Evolutionary conservation across 2,888 invertebrate species (phyloP), one percentile per base, ranked within the genome.

Genomic region (Sminthurides aquaticus): DNA sequence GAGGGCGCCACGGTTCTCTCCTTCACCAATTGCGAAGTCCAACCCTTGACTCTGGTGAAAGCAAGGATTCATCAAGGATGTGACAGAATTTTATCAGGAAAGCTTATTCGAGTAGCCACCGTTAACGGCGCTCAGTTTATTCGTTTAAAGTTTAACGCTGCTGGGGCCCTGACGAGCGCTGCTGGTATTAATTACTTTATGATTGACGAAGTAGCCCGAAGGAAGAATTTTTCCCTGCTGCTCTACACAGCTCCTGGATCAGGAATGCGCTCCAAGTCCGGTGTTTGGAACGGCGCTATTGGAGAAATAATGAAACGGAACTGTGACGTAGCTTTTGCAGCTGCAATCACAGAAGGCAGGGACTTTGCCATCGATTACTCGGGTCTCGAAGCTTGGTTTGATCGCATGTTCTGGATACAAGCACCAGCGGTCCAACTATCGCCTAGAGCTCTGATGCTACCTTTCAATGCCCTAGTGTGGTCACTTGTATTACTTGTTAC

Each of bases 331-430:
- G 48, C 61, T 11, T 61, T 65, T 49, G 34, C 60, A 1, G 28
- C 57, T 25, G 55, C 60, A 15, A 61, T 61, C n/a, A 54, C 52
- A 18, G 29, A 52, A 5, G 26, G 27, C 22, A 43, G 65, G 3
- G 22, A 60, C 29, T n/a, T 8, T 5, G 15, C 57, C 24, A 43
- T 54, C 18, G 65, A 65, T 49, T 55, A 54, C 25, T 24, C 60
- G 2, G 15, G 20, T 11, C 60, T 56, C 3, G 24, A 34, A n/a
- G 49, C 29, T 2, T 61, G 60, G 60, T 57, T 61, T n/a, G 55
- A 55, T 2, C 52, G 60, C 29, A 34, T 56, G 5, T 65, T 61
- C 26, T 65, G 49, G 60, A 54, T 65, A 1, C 28, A 52, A 61
- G 55, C 65, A n/a, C 65, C 65, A 48, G 28, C 60, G 18, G 27